These are phyloP conservation scores for Turritopsis dohrnii DNA, from an alignment of 30 jellyfish, hydroid and myxozoan genomes.

Conservation along the genomic window DNA sequence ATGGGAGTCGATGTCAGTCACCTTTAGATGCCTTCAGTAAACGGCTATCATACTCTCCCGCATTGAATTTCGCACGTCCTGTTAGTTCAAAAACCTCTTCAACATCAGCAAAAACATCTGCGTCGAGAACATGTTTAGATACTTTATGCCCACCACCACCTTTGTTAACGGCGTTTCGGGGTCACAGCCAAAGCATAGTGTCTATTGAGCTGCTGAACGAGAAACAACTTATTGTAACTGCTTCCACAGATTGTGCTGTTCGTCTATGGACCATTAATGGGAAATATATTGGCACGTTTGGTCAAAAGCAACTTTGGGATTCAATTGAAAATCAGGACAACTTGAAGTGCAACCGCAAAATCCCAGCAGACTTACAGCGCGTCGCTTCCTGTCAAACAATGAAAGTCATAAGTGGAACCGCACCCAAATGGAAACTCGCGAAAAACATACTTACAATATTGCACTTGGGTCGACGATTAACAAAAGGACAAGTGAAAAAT, in stretches of 20 bases:
- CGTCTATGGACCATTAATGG: constrained; percentile 89
- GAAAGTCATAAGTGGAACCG: constrained; percentile 50
- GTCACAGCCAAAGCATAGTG: constrained; percentile 72
- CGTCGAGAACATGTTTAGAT: neutral
- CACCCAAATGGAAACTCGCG: constrained; percentile 62
- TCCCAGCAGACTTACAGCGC: constrained; percentile 73
- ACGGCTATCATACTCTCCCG: neutral
- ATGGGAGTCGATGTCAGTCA: constrained; percentile 2
- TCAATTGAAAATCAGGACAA: constrained; percentile 31
- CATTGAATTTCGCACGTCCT: neutral
- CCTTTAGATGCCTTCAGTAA: constrained; percentile 14
- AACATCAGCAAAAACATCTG: neutral
- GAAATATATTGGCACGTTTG: constrained; percentile 76
- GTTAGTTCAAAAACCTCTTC: neutral
- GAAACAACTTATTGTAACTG: constrained; percentile 60
- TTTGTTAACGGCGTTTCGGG: constrained; percentile 28
- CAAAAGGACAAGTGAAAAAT: constrained; percentile 35
- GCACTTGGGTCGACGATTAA: constrained; percentile 48
- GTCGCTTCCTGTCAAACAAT: constrained; percentile 64
- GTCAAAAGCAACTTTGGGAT: constrained; percentile 59
- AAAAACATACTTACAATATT: constrained; percentile 42
- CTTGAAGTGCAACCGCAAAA: constrained; percentile 30
- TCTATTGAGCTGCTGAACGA: constrained; percentile 60
- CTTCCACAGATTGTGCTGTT: constrained; percentile 83
- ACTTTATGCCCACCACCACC: neutral